These are phyloP conservation scores for Aphis gossypii DNA, from an alignment of 1,140 invertebrate genomes.

Conservation along the genomic window DNA sequence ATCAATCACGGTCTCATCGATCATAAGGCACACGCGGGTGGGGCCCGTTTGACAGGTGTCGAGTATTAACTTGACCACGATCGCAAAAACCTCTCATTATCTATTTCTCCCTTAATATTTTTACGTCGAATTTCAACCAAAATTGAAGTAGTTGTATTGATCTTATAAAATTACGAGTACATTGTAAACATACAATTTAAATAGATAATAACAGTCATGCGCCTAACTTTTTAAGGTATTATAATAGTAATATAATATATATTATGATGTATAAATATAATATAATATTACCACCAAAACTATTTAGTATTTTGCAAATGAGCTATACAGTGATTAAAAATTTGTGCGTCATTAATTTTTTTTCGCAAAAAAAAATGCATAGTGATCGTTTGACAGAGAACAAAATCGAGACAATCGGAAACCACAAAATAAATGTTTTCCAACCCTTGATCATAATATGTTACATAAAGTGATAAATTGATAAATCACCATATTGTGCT, in stretches of 20 bases:
- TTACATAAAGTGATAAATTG: constrained; percentile 12
- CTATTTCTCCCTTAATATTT: not conserved
- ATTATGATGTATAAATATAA: not conserved
- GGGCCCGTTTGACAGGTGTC: not conserved
- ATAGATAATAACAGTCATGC: not conserved
- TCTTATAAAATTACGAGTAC: not conserved
- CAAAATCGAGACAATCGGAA: not conserved
- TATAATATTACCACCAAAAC: not conserved
- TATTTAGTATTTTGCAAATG: not conserved
- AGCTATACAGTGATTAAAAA: not conserved
- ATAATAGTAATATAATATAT: not conserved
- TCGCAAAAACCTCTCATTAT: not conserved
- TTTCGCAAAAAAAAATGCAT: not conserved
- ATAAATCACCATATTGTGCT: not conserved
- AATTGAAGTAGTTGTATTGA: not conserved
- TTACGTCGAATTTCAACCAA: not conserved
- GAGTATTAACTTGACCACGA: constrained; percentile 31
- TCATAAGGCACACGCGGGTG: not conserved
- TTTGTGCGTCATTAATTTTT: not conserved
- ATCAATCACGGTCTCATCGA: constrained; percentile 48
- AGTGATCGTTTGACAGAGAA: too few species aligned
- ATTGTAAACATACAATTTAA: not conserved
- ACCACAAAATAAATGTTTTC: not conserved
- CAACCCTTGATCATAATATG: not conserved
- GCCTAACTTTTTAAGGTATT: not conserved